Evolutionary conservation across 2,797 vertebrate genomes (phyloP).

Genomic region (Rhabdophis nuchalis): DNA sequence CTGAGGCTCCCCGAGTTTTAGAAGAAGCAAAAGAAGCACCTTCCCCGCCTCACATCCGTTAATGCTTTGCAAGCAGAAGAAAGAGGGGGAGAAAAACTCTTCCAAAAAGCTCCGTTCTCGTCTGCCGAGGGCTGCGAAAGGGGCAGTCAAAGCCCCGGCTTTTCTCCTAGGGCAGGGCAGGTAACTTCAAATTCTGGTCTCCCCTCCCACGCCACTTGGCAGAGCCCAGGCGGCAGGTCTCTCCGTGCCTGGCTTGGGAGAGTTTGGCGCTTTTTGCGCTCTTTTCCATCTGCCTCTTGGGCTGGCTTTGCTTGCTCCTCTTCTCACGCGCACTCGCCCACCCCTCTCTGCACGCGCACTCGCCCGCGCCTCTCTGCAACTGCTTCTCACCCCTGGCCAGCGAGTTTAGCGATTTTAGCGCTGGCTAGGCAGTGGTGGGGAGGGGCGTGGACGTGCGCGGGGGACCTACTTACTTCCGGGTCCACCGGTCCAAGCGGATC

Average conservation of each 20-base stretch:
- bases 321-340: too few relatives aligned
- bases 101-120: constrained; percentile 52
- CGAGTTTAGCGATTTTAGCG: too few relatives aligned
- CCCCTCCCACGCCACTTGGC: constrained; percentile 57
- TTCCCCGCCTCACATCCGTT: constrained; percentile 82
- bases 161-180: constrained; percentile 64
- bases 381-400: too few relatives aligned
- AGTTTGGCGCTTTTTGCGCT: constrained; percentile 51
- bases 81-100: constrained; percentile 48
- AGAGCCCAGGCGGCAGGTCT: constrained; percentile 48
- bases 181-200: constrained; percentile 70
- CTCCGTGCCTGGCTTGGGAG: constrained; percentile 35
- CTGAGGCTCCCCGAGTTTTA: constrained; percentile 69
- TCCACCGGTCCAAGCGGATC: too few relatives aligned
- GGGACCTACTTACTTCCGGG: too few relatives aligned
- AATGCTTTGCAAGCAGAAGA: constrained; percentile 72
- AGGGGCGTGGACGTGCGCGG: too few relatives aligned
- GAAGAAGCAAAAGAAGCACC: constrained; percentile 70
- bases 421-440: too few relatives aligned
- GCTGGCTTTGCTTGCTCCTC: constrained; percentile 43
- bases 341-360: too few relatives aligned
- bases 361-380: not conserved
- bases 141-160: constrained; percentile 50
- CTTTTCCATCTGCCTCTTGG: constrained; percentile 5
- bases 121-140: constrained; percentile 58